A percentile compares a stretch with the other conserved stretches of the same genome.
Evolutionary conservation across 1,140 invertebrate species (phyloP).

Genomic region (Eumeta japonica): DNA sequence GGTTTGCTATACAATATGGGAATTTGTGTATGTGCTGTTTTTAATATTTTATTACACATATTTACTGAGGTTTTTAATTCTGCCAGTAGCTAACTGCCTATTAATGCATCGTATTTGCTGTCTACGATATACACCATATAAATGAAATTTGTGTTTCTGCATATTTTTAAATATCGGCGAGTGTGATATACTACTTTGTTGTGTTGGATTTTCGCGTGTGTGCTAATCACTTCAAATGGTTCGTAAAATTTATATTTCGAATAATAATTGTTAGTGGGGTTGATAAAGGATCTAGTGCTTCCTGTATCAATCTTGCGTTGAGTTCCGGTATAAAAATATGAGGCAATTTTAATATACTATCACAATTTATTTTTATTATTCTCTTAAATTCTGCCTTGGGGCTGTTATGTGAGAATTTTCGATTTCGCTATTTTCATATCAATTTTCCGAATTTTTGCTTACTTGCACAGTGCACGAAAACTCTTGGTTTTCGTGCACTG

Average conservation of each 20-base stretch:
- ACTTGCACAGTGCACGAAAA: too few relatives aligned
- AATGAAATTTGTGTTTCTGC: conserved; percentile 3
- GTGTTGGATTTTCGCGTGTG: conserved; percentile 5
- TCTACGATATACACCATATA: conserved; percentile 8
- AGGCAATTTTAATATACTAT: conserved; percentile 2
- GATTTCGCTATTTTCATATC: too few relatives aligned
- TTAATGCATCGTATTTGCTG: conserved; percentile 4
- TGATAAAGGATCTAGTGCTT: conserved; percentile 7
- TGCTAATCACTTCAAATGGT: conserved; percentile 6
- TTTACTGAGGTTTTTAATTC: conserved; percentile 10
- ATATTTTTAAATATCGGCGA: conserved; percentile 1
- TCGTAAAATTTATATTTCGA: conserved; percentile 1
- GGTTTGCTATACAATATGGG: conserved; percentile 15
- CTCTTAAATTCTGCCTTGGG: neutral
- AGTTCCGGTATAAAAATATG: conserved; percentile 5
- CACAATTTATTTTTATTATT: conserved; percentile 5
- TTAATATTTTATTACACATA: conserved; percentile 14
- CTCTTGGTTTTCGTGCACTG: too few relatives aligned
- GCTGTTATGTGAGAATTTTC: conserved; percentile 2
- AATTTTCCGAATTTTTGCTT: too few relatives aligned
- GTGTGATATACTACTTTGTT: conserved; percentile 2
- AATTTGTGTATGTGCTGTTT: conserved; percentile 16
- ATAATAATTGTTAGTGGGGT: conserved; percentile 4
- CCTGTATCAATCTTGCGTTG: conserved; percentile 8
- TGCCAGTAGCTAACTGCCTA: neutral